Evolutionary conservation across 1,140 invertebrate species (phyloP), one percentile per base, ranked within the genome.

Genomic region (Agrilus planipennis): DNA sequence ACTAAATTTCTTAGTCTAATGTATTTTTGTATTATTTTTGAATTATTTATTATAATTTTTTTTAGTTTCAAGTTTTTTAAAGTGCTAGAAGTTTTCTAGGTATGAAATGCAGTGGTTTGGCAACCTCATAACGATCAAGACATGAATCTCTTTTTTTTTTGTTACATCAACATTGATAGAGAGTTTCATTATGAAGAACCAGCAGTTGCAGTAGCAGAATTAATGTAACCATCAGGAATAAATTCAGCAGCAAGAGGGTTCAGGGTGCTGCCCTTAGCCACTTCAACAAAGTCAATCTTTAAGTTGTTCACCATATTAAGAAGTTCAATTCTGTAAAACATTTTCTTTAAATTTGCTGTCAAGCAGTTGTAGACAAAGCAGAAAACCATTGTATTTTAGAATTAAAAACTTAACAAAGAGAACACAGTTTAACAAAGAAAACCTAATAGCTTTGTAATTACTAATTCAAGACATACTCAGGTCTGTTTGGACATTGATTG

Each of bases 171-270:
- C n/a, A n/a, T n/a, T n/a, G n/a, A n/a, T n/a, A n/a, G n/a, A n/a
- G n/a, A n/a, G n/a, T n/a, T n/a, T n/a, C n/a, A n/a, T n/a, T n/a
- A n/a, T n/a, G n/a, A n/a, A n/a, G n/a, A n/a, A n/a, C 23, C 34
- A 4, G 34, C 20, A 20, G 4, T 36, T 4, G 19, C 14, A 6
- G 19, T 4, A 3, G 4, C 2, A 2, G 34, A 16, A 5, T 3
- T 2, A 15, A 12, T 15, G 3, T 14, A 12, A 7, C 4, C 5
- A 36, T 36, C 34, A 20, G 55, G 55, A 19, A 57, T 46, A 34
- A 57, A 57, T 45, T 57, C 55, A 3, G 51, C 55, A 5, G 55
- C 55, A 47, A 55, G 51, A 29, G 55, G 55, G 29, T 57, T 57
- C 19, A 57, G 42, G 16, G 48, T 50, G 27, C 48, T 50, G 42